These are phyloP conservation scores for Aphelinus atriplicis DNA, from an alignment of 1,140 invertebrate genomes.

Conservation along the genomic window DNA sequence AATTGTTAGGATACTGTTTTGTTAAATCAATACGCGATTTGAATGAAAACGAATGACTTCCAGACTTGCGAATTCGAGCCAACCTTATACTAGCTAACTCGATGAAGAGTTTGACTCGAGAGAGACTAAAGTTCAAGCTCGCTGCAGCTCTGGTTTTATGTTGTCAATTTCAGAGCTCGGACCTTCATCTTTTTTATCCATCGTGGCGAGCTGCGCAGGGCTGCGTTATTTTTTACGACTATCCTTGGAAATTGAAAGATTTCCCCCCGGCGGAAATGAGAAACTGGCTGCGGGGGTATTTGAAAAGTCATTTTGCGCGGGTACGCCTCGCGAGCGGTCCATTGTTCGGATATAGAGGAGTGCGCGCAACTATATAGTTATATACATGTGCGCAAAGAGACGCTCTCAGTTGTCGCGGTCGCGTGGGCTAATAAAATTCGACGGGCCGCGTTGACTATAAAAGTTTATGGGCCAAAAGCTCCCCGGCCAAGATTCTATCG, in stretches of 20 bases:
- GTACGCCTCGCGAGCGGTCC: neutral
- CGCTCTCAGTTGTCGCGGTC: neutral
- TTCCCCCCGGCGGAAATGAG: neutral
- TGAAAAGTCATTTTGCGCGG: neutral
- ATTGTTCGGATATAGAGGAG: neutral
- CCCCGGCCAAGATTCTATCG: slow-evolving; percentile 60
- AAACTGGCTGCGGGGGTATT: neutral
- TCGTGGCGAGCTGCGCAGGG: too few species aligned
- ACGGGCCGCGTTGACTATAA: slow-evolving; percentile 55
- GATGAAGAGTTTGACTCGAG: too few species aligned
- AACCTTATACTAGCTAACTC: too few species aligned
- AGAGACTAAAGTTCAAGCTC: too few species aligned
- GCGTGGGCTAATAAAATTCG: slow-evolving; percentile 45
- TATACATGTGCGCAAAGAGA: neutral
- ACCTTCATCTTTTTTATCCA: too few species aligned
- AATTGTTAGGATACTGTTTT: too few species aligned
- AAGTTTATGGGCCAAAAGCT: slow-evolving; percentile 58
- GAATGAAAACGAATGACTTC: too few species aligned
- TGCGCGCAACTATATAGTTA: neutral
- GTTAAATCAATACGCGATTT: too few species aligned
- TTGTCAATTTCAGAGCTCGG: too few species aligned
- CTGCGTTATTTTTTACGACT: neutral
- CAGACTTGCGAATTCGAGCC: too few species aligned
- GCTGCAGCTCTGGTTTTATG: too few species aligned
- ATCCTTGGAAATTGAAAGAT: slow-evolving; percentile 17